Conservation (phyloP, 64 coral and sea anemone species). For the Pocillopora damicornis region DNA sequence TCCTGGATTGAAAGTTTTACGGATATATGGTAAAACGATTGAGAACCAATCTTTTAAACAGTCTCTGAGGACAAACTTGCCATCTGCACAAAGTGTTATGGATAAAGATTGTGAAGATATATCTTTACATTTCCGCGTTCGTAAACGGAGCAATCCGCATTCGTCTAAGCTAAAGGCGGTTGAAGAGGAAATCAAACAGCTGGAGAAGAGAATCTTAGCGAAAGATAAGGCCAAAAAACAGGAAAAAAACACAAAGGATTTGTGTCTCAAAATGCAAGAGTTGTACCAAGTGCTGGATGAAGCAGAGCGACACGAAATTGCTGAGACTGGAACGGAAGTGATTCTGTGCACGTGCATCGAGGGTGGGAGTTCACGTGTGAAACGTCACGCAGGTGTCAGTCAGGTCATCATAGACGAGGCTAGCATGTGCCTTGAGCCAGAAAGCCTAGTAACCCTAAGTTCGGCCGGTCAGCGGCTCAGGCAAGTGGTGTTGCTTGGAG, state of each 20-base stretch:
- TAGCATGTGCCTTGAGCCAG: slow-evolving; percentile 82
- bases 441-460: slow-evolving; percentile 63
- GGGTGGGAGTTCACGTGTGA: slow-evolving; percentile 66
- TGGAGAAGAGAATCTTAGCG: slow-evolving; percentile 12
- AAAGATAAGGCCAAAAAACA: neutral
- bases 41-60: slow-evolving; percentile 60
- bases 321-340: slow-evolving; percentile 55
- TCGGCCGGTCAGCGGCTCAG: slow-evolving; percentile 59
- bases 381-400: slow-evolving; percentile 45
- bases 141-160: slow-evolving; percentile 57
- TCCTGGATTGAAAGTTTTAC: slow-evolving; percentile 49
- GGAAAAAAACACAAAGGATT: slow-evolving; percentile 2
- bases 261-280: slow-evolving; percentile 26
- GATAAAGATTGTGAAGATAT: slow-evolving; percentile 49
- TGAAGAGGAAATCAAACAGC: slow-evolving; percentile 32
- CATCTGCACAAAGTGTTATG: slow-evolving; percentile 29
- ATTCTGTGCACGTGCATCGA: slow-evolving; percentile 92
- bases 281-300: slow-evolving; percentile 53
- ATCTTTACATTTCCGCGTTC: slow-evolving; percentile 74
- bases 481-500: slow-evolving; percentile 80
- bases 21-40: slow-evolving; percentile 75
- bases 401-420: slow-evolving; percentile 91
- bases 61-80: slow-evolving; percentile 29
- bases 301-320: slow-evolving; percentile 77
- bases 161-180: slow-evolving; percentile 30